Base-by-base conservation (phyloP, 2,888 invertebrate species). In the Drosophila neonasuta region DNA sequence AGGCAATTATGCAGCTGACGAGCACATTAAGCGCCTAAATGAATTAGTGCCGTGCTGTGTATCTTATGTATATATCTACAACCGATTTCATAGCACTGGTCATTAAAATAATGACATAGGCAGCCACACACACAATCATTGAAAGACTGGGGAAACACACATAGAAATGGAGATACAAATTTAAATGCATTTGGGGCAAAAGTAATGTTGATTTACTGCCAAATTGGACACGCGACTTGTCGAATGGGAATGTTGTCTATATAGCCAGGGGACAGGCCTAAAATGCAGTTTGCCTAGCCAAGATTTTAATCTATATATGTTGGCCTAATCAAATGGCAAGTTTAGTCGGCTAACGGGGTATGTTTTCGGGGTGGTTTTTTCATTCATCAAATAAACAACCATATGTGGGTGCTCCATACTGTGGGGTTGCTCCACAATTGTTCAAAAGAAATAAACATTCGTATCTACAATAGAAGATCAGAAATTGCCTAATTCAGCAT, bases 1-100 rank as follows among this genome's bases (percentile, higher is more conserved):
- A 39, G 77, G 69, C 86, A 76, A 86, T 81, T 87, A 81, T 87
- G 80, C 69, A 68, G 63, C 66, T 50, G 71, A 65, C 64, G 55
- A 49, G 39, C 51, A 36, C 42, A 76, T 75, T 55, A 58, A 20
- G 46, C 50, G 15, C 49, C 20, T 20, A 60, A 72, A 66, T 78
- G 74, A 74, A 77, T 51, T 50, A 50, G 41, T 63, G 56, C 57
- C 69, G 78, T 78, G 74, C 9, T 20, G 59, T 50, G 30, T 74
- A 74, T 74, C 74, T 59, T 13, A 4, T 41, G 24, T 17, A 50
- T 56, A 36, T 52, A 62, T 75, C 51, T 48, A 17, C 55, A 41
- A 2, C 17, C 42, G 32, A 61, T 64, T 63, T 46, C 57, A 50
- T 48, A 55, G 29, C 54, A 45, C 50, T 45, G 69, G 74, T 70